Conservation (phyloP, 2,888 invertebrate species). For the Ophraella communa region DNA sequence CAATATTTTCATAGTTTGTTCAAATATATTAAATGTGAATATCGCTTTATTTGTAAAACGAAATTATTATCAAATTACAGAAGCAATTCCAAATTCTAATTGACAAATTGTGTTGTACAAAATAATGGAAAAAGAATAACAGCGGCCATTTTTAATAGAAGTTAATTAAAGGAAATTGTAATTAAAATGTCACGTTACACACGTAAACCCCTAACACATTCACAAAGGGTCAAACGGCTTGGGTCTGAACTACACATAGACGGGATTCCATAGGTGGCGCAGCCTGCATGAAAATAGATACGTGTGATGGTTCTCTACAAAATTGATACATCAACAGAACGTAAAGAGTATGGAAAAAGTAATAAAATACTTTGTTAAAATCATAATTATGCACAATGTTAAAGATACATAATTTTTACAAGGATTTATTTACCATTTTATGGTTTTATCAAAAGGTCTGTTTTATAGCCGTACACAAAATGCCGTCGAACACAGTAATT, state of each 20-base stretch:
- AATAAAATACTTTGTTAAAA: no score
- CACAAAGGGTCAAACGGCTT: constrained; percentile 14
- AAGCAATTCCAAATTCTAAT: background rate
- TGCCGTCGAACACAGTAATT: background rate
- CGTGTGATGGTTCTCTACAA: no score
- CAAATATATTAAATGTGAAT: background rate
- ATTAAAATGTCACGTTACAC: constrained; percentile 18
- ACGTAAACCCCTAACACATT: constrained; percentile 11
- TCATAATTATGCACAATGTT: no score
- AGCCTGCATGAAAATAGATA: background rate
- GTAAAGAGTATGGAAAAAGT: no score
- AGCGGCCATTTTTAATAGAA: constrained; percentile 19
- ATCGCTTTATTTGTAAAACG: background rate
- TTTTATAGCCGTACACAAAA: background rate
- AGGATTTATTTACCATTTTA: no score
- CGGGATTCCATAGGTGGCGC: background rate
- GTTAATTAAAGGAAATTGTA: constrained; percentile 23
- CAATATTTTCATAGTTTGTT: background rate
- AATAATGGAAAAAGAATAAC: background rate
- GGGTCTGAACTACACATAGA: constrained; percentile 1
- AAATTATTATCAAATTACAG: background rate
- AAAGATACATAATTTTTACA: no score
- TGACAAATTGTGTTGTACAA: background rate
- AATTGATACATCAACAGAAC: no score
- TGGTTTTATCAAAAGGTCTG: background rate